These are phyloP conservation scores for Troilus luridus DNA, from an alignment of 2,888 invertebrate species.

Conservation along the genomic window DNA sequence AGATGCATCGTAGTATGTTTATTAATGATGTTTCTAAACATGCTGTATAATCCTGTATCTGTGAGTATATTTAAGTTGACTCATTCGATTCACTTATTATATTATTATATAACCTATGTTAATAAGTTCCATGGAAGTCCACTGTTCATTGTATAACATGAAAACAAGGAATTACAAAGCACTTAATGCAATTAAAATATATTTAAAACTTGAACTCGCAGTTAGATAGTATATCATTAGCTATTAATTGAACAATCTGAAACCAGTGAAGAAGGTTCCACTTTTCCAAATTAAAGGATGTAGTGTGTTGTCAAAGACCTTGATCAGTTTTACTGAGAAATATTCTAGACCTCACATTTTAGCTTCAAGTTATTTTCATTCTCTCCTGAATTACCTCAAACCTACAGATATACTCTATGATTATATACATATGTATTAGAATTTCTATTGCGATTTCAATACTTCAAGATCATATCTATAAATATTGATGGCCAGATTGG, in stretches of 20 bases:
- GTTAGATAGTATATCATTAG: not conserved
- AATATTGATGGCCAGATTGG: too few species aligned
- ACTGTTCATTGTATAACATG: too few species aligned
- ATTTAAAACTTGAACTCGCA: not conserved
- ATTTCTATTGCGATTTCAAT: constrained; percentile 1
- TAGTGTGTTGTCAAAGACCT: not conserved
- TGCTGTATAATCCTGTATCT: too few species aligned
- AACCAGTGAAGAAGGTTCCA: not conserved
- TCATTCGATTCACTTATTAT: too few species aligned
- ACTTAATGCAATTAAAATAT: not conserved
- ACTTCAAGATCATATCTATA: not conserved
- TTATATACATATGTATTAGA: not conserved
- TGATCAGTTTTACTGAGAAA: not conserved
- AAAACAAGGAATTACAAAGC: too few species aligned
- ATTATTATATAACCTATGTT: too few species aligned
- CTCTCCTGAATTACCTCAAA: not conserved
- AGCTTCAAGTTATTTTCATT: not conserved
- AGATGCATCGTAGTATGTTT: too few species aligned
- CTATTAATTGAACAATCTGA: not conserved
- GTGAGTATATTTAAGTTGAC: too few species aligned
- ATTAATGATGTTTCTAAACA: too few species aligned
- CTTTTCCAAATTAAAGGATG: not conserved
- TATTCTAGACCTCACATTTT: not conserved
- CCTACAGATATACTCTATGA: not conserved
- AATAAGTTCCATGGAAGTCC: too few species aligned